These are phyloP conservation scores for Notothenia rossii DNA, from an alignment of 2,113 vertebrate genomes.

Conservation along the genomic window DNA sequence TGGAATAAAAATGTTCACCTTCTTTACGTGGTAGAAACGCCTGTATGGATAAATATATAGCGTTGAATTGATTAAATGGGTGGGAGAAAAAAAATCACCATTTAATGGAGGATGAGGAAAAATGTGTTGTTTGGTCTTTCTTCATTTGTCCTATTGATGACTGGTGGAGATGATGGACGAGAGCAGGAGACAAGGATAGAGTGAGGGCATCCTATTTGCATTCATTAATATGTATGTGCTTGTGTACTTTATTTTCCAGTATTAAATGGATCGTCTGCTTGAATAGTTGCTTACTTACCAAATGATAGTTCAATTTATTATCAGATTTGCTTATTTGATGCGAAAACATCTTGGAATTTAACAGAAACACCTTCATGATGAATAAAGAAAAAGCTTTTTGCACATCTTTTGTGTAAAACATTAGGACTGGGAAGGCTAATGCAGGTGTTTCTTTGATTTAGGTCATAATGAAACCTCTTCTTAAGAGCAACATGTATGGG, in stretches of 20 bases:
- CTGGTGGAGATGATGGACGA: conserved; percentile 66
- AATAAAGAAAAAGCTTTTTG: background rate
- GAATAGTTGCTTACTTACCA: conserved; percentile 67
- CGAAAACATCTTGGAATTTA: conserved; percentile 25
- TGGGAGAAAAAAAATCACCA: conserved; percentile 28
- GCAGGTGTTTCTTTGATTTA: background rate
- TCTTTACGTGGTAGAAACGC: conserved; percentile 34
- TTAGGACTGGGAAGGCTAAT: background rate
- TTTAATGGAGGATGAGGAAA: conserved; percentile 30
- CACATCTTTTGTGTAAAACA: too few relatives aligned
- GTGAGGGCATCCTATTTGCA: conserved; percentile 66
- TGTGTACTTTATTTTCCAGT: conserved; percentile 69
- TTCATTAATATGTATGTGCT: conserved; percentile 79
- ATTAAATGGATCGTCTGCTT: conserved; percentile 71
- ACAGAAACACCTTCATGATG: conserved; percentile 26
- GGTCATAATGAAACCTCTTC: conserved; percentile 6
- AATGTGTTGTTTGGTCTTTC: conserved; percentile 49
- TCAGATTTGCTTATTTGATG: conserved; percentile 59
- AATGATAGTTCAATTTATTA: conserved; percentile 70
- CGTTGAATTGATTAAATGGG: conserved; percentile 47
- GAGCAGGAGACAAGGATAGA: conserved; percentile 65
- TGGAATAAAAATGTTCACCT: conserved; percentile 56
- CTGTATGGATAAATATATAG: conserved; percentile 38
- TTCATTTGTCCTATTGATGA: conserved; percentile 61
- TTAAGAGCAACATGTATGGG: conserved; percentile 4